phyloP scores from a whole-genome alignment of 2,113 vertebrate genomes.

The Cygnus buccinator region DNA sequence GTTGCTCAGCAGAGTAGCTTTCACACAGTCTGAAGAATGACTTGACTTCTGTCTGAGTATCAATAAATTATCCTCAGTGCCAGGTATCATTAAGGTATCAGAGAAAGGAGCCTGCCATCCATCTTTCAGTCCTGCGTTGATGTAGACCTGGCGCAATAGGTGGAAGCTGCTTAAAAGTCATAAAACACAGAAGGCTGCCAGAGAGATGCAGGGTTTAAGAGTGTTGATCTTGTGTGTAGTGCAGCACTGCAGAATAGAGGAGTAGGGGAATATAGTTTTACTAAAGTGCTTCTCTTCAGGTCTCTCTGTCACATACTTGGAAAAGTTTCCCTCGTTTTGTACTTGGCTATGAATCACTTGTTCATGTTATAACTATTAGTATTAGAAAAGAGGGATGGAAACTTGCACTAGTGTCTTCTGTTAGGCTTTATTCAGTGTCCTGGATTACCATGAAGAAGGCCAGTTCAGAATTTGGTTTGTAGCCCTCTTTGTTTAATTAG shows the following conservation, averaged over 20 bases:
- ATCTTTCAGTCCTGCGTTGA: neutral
- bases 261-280: neutral
- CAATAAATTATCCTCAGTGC: neutral
- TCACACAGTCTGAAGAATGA: neutral
- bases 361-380: slow-evolving; percentile 53
- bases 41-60: too few relatives aligned
- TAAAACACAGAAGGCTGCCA: neutral
- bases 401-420: neutral
- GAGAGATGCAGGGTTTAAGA: neutral
- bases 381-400: slow-evolving; percentile 33
- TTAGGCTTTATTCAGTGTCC: slow-evolving; percentile 8
- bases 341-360: slow-evolving; percentile 36
- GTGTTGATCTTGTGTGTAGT: neutral
- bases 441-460: neutral
- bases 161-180: neutral
- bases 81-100: neutral
- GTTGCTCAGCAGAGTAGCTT: neutral
- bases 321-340: slow-evolving; percentile 47
- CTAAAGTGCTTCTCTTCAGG: neutral
- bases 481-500: neutral
- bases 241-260: neutral
- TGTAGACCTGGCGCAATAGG: neutral
- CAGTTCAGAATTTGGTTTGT: neutral
- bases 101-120: neutral
- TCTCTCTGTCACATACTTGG: slow-evolving; percentile 29